Conservation (phyloP, 2,113 vertebrate genomes). For the Myxocyprinus asiaticus region DNA sequence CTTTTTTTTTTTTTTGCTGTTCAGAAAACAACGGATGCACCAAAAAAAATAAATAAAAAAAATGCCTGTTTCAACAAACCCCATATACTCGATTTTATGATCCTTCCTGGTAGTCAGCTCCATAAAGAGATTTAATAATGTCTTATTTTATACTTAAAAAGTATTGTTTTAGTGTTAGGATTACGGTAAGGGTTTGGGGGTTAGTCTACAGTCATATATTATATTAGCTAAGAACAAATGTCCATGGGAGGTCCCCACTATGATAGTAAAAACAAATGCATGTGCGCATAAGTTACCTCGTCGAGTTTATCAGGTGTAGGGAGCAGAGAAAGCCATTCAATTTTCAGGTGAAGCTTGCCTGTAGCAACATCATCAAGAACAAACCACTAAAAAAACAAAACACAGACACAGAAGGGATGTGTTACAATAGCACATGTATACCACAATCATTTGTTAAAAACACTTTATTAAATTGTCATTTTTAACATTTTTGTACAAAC, state of each 20-base stretch:
- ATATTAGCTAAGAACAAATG: background rate
- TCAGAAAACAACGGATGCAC: too few species aligned
- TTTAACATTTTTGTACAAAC: background rate
- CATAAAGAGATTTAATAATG: too few species aligned
- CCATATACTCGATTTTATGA: too few species aligned
- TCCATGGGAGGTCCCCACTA: background rate
- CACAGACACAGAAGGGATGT: background rate
- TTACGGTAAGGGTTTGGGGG: too few species aligned
- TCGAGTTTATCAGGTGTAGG: constrained; percentile 81
- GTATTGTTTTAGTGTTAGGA: too few species aligned
- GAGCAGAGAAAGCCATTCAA: constrained; percentile 89
- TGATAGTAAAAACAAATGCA: background rate
- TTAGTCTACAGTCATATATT: too few species aligned
- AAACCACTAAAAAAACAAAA: constrained; percentile 83
- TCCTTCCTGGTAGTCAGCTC: too few species aligned
- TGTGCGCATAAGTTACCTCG: constrained; percentile 74
- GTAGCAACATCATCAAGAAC: constrained; percentile 81
- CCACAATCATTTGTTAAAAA: background rate
- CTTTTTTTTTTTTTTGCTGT: too few species aligned
- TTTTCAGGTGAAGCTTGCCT: constrained; percentile 89
- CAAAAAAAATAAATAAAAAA: too few species aligned
- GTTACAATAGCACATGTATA: background rate
- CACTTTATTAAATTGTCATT: background rate
- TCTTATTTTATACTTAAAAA: too few species aligned
- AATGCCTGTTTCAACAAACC: too few species aligned